These are phyloP conservation scores for Hydrocynus forskahlii DNA, from an alignment of 2,797 vertebrate species.

Conservation along the genomic window DNA sequence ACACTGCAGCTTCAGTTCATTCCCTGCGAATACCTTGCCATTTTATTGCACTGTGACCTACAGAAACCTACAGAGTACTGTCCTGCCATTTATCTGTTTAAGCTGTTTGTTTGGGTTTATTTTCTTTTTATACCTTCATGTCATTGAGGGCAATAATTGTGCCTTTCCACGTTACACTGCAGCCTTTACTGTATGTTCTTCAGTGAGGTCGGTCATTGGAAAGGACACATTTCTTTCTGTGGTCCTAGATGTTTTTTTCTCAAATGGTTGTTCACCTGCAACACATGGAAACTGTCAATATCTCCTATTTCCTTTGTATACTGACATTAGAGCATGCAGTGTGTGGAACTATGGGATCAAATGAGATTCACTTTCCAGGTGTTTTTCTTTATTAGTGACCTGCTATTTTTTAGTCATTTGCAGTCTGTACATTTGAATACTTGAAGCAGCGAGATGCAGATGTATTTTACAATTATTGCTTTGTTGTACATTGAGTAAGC, in stretches of 20 bases:
- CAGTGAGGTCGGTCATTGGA: not conserved
- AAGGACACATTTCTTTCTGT: not conserved
- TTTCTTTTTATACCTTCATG: conserved; percentile 15
- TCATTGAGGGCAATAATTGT: conserved; percentile 62
- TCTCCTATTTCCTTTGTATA: not conserved
- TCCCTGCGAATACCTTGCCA: conserved; percentile 35
- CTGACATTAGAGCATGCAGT: not conserved
- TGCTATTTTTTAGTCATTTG: conserved; percentile 49
- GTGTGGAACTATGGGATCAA: not conserved
- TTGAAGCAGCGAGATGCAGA: conserved; percentile 73
- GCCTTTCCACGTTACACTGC: conserved; percentile 64
- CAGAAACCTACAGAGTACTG: conserved; percentile 48
- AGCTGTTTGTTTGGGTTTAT: conserved; percentile 1
- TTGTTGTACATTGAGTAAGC: conserved; percentile 68
- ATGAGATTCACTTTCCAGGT: not conserved
- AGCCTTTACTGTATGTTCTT: not conserved
- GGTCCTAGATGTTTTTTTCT: not conserved
- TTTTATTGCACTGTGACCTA: conserved; percentile 62
- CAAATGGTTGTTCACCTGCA: not conserved
- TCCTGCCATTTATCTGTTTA: conserved; percentile 8
- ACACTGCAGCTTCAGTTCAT: conserved; percentile 37
- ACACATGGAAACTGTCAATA: not conserved
- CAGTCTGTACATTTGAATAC: conserved; percentile 70
- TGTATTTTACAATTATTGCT: conserved; percentile 49
- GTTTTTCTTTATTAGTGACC: conserved; percentile 37